Conservation (phyloP, 2,113 vertebrate genomes). For the Corydoras maculifer region DNA sequence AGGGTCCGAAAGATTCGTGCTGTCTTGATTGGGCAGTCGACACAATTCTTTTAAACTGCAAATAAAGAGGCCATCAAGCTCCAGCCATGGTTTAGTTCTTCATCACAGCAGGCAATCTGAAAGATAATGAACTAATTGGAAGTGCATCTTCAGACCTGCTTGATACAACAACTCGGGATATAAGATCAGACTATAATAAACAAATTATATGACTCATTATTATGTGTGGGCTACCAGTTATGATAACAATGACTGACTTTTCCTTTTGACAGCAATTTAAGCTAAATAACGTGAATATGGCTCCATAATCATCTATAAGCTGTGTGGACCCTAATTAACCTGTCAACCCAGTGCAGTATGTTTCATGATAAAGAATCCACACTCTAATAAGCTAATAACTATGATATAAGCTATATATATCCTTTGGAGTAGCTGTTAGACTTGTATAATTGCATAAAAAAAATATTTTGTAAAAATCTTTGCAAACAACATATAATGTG, state of each 20-base stretch:
- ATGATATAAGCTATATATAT: too few relatives aligned
- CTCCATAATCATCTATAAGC: neutral
- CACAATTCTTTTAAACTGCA: conserved; percentile 24
- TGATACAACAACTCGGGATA: neutral
- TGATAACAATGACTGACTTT: neutral
- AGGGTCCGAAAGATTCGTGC: conserved; percentile 1
- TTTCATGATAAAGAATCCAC: neutral
- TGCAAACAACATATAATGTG: too few relatives aligned
- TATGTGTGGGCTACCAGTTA: neutral
- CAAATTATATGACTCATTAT: conserved; percentile 9
- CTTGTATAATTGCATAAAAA: too few relatives aligned
- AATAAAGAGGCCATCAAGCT: conserved; percentile 8
- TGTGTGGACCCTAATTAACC: conserved; percentile 48
- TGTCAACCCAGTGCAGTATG: neutral
- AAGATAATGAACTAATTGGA: conserved; percentile 9
- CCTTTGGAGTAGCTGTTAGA: too few relatives aligned
- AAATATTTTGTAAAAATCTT: too few relatives aligned
- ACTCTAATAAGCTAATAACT: neutral
- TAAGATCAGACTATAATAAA: neutral
- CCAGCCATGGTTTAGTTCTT: conserved; percentile 20
- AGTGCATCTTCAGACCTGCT: neutral
- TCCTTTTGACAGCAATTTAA: conserved; percentile 2
- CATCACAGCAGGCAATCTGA: neutral
- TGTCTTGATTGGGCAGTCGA: neutral
- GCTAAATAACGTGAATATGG: neutral